These are phyloP conservation scores for Rhopalosiphum maidis DNA, from an alignment of 1,140 invertebrate genomes.

Conservation along the genomic window DNA sequence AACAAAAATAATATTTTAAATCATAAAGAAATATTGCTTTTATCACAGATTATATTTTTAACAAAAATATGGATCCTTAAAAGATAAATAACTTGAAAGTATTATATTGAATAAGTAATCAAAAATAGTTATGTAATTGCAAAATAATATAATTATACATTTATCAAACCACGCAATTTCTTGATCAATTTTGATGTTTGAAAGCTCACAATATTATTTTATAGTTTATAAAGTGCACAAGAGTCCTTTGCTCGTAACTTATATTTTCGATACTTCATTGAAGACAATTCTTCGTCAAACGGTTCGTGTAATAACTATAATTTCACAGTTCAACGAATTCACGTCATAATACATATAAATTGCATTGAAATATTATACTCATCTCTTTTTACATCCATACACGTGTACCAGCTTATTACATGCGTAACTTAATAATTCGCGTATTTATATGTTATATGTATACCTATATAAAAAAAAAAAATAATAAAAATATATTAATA, in stretches of 20 bases:
- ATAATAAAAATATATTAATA: too few species aligned
- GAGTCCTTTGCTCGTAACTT: background rate
- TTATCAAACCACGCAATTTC: background rate
- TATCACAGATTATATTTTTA: too few species aligned
- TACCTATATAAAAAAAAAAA: too few species aligned
- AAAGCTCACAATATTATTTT: background rate
- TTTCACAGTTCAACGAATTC: background rate
- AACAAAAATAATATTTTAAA: too few species aligned
- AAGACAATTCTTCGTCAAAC: background rate
- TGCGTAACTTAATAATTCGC: too few species aligned
- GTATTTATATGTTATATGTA: too few species aligned
- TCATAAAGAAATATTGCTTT: too few species aligned
- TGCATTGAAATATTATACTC: background rate
- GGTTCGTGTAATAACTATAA: background rate
- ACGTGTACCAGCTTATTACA: background rate
- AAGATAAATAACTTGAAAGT: background rate
- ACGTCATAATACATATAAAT: background rate
- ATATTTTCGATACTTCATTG: background rate
- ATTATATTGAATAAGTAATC: background rate
- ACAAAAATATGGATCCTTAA: too few species aligned
- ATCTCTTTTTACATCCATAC: background rate
- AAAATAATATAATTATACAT: background rate
- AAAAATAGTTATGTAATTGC: background rate
- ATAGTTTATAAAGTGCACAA: background rate
- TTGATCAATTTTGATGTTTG: background rate